phyloP scores from a whole-genome alignment of 37 sponge, comb jelly and placozoan species.

The Diacarnus erythraeanus region DNA sequence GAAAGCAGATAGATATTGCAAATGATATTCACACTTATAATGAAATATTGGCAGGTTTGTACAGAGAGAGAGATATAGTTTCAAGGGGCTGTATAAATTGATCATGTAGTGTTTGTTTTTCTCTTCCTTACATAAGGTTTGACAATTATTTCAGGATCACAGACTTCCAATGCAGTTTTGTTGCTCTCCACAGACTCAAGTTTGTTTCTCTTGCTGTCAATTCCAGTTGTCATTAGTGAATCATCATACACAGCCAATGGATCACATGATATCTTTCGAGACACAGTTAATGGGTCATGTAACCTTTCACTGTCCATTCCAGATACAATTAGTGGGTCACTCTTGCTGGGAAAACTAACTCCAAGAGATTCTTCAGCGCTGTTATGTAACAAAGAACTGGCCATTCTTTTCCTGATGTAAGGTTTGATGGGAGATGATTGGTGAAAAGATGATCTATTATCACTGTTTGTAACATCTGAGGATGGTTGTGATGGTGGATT shows the following conservation, averaged over 20 bases:
- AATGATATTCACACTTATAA: constrained; percentile 33
- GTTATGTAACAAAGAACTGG: not conserved
- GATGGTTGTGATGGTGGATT: not conserved
- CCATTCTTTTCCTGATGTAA: not conserved
- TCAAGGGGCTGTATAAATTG: no score
- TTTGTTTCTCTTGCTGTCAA: not conserved
- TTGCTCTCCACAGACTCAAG: not conserved
- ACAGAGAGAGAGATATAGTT: no score
- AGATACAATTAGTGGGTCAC: no score
- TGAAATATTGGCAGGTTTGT: no score
- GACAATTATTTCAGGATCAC: not conserved
- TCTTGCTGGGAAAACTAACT: no score
- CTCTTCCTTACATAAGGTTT: constrained; percentile 65
- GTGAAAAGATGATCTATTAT: not conserved
- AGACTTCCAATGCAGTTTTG: not conserved
- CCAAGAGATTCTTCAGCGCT: not conserved
- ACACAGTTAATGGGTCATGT: not conserved
- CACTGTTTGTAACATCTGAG: not conserved
- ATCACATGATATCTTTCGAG: no score
- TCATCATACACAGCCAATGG: not conserved
- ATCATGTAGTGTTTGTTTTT: constrained; percentile 6
- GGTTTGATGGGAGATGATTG: not conserved
- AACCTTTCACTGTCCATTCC: no score
- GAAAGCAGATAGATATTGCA: constrained; percentile 90
- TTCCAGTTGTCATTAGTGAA: not conserved